Evolutionary conservation across 1,140 invertebrate species (phyloP), one percentile per base, ranked within the genome.

Genomic region (Zaprionus capensis): DNA sequence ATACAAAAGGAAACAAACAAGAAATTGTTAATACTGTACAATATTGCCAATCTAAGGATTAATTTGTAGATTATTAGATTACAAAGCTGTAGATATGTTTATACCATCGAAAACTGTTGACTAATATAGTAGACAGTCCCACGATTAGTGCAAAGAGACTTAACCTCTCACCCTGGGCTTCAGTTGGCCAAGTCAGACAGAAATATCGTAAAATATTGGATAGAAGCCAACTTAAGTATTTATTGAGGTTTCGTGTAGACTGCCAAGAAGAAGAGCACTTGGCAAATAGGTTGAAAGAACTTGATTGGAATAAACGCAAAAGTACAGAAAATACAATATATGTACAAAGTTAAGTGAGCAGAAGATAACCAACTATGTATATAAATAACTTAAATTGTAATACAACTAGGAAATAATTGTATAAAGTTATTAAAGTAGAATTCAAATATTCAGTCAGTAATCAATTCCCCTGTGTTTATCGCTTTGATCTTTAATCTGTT

Each of bases 171-270:
- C 41, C 41, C 41, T 24, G 22, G 11, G 53, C 53, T 56, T 24
- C 46, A 24, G 46, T 51, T 51, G 46, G 11, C 46, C n/a, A 46
- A 46, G 41, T 17, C 41, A 46, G 41, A 17, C n/a, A 46, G n/a
- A 11, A 46, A 17, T 44, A n/a, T 44, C 41, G 41, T 44, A 17
- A 9, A 17, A 44, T 46, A 11, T 51, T 51, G 46, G 46, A 51
- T 9, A 20, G 46, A 51, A 51, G 46, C 46, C 46, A 51, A 51
- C 9, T 14, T 14, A 51, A 51, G 20, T 51, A 51, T 51, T 51
- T 51, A 51, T 51, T 20, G 20, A 4, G 9, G 46, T 51, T 20
- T 51, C 11, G 20, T 51, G 46, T 20, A 24, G 46, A 51, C 46
- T 24, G 20, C 3, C 11, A 22, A 51, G 20, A 22, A 24, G 46